Base-by-base conservation (phyloP, 37 sponge, comb jelly and placozoan genomes). In the Chondrilla cf. caribensis region DNA sequence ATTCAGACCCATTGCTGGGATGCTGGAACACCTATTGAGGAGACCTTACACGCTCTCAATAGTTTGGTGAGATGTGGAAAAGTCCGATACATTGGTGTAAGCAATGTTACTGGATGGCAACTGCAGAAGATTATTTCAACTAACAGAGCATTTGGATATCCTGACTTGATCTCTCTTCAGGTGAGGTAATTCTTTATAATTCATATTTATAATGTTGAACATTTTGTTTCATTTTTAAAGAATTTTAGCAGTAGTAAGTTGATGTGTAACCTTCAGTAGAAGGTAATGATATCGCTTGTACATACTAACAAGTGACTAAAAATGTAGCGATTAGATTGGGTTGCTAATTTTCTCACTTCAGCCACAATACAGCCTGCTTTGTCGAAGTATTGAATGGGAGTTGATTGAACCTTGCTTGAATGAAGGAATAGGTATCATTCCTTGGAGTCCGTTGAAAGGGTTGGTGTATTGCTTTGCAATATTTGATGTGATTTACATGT, bases 401-500 rank as follows among this genome's bases (percentile, higher is more conserved):
- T 79, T 93, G 6, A 29, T 88, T 76, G 93, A 96, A 28, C 90
- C 92, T 35, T 96, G 96, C 79, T 82, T 89, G 81, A 82, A 84
- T 38, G 96, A 96, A 80, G 89, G 89, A 1, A 58, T 96, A 31
- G 93, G 87, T 44, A 89, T 93, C 82, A 58, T 96, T 42, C 96
- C 96, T 59, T 96, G 96, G 96, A 93, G 94, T 78, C 96, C 96
- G 26, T 77, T 96, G 38, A 96, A 96, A 77, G 95, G 95, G 93
- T 93, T 60, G 41, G 62, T 3, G n/a, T 1, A n/a, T 76, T 59
- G 17, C 57, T 54, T 19, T 17, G 17, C 57, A 54, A 54, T 54
- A 19, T 54, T 17, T 19, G 11, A 17, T 54, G 17, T 54, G 17
- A 54, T 54, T 54, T 6, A 6, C 60, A 59, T 2, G 25, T n/a